Evolutionary conservation across 2,113 vertebrate genomes (phyloP).

Genomic region (Laterallus jamaicensis): DNA sequence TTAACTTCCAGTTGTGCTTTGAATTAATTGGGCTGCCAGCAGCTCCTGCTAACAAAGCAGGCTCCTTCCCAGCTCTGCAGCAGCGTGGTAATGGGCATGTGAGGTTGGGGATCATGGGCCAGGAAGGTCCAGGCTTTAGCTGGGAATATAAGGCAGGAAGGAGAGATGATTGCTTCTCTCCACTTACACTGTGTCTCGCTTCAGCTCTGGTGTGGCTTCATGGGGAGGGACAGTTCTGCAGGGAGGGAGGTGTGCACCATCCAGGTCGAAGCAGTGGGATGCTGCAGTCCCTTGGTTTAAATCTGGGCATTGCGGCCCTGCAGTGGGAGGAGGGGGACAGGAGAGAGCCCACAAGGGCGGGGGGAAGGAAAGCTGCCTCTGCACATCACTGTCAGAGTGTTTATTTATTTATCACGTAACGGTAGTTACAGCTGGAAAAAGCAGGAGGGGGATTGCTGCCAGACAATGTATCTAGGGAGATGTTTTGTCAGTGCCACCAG

Average conservation of each 20-base stretch:
- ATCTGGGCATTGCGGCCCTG: neutral
- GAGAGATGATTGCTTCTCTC: neutral
- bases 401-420: slow-evolving; percentile 64
- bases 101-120: rapidly evolving
- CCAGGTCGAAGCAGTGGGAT: rapidly evolving
- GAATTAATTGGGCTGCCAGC: neutral
- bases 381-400: slow-evolving; percentile 25
- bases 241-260: rapidly evolving
- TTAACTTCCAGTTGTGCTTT: neutral
- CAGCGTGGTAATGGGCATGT: rapidly evolving
- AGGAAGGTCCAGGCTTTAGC: neutral
- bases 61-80: neutral
- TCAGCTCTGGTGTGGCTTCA: rapidly evolving
- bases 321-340: neutral
- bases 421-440: slow-evolving; percentile 69
- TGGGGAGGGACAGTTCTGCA: rapidly evolving
- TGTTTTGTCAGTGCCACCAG: slow-evolving; percentile 71
- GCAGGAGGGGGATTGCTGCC: slow-evolving; percentile 4
- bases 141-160: neutral
- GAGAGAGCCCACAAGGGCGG: neutral
- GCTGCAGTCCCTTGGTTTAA: neutral
- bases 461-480: slow-evolving; percentile 68
- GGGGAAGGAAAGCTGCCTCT: neutral
- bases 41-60: neutral
- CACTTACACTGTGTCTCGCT: rapidly evolving